Base-by-base conservation (phyloP, 2,113 vertebrate genomes). In the Sebastes schlegelii region DNA sequence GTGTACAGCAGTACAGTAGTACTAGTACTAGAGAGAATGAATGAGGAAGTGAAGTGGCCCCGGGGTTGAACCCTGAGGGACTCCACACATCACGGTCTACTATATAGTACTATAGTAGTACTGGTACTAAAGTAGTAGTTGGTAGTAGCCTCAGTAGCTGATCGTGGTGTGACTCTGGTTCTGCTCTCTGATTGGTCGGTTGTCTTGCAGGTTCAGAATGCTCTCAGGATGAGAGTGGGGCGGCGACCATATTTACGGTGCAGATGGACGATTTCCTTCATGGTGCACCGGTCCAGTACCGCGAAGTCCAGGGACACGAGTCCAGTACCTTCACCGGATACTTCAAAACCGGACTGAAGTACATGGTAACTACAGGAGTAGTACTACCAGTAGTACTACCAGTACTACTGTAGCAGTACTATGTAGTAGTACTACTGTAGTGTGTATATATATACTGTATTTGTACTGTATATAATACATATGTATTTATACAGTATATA, bases 261-360 rank as follows among this genome's bases (percentile, higher is more conserved):
- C 97, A 98, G 89, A 91, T 99, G 95, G 97, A 98, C 0, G 96
- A 98, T 76, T 95, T 96, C 90, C 95, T 99, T 72, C 87, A 95
- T 0, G 97, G 97, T 2, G 92, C 78, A 4, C 96, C 97, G 0
- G 63, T 98, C 76, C 98, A 99, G 91, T 95, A 96, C 77, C 93
- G 97, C 0, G 97, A 99, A 80, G 95, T 96, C 55, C 97, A 98
- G 87, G 95, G 95, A 65, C 93, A 96, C 0, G 97, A 99, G 92
- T 97, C 97, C 0, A 48, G 89, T 0, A 93, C 95, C 21, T 99
- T 98, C 92, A 90, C 94, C 0, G 95, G 96, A 4, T 97, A 98
- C 93, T 99, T 99, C 95, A 98, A 98, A 68, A 92, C 93, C 0
- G 97, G 97, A 88, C 89, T 98, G 86, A 97, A 96, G 75, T 99